Percentiles rank a stretch among this genome's conserved stretches.
These are phyloP conservation scores for Hirundichthys speculiger DNA, from an alignment of 2,113 vertebrate species.

Conservation along the genomic window DNA sequence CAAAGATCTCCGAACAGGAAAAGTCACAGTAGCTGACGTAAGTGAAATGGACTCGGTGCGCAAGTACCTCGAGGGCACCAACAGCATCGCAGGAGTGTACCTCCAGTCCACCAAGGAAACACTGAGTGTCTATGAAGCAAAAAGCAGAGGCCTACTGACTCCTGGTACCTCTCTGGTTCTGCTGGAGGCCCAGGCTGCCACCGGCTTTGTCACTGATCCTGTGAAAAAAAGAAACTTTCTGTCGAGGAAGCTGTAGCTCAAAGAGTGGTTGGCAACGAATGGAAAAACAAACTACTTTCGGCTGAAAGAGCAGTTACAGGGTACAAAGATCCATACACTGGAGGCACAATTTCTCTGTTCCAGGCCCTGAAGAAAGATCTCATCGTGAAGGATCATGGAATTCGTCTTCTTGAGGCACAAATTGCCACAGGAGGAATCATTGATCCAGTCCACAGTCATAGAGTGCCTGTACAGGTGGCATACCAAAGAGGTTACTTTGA, in stretches of 20 bases:
- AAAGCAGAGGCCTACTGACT: too few species aligned
- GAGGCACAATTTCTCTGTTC: slow-evolving; percentile 58
- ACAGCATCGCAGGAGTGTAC: slow-evolving; percentile 81
- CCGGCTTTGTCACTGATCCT: slow-evolving; percentile 38
- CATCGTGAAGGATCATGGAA: slow-evolving; percentile 59
- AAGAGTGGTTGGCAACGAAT: slow-evolving; percentile 65
- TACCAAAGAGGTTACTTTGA: slow-evolving; percentile 84
- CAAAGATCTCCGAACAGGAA: slow-evolving; percentile 75
- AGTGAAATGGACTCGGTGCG: slow-evolving; percentile 76
- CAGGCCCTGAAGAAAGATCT: slow-evolving; percentile 66
- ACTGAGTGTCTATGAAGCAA: slow-evolving; percentile 76
- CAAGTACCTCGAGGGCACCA: slow-evolving; percentile 79
- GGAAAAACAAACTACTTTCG: slow-evolving; percentile 60
- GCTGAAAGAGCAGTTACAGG: slow-evolving; percentile 64
- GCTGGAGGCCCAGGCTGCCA: too few species aligned
- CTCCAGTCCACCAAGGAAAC: slow-evolving; percentile 78
- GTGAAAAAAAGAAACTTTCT: slow-evolving; percentile 80
- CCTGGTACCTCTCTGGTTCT: too few species aligned
- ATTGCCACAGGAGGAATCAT: slow-evolving; percentile 84
- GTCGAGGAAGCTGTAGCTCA: slow-evolving; percentile 79
- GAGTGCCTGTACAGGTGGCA: slow-evolving; percentile 83
- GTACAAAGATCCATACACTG: slow-evolving; percentile 61
- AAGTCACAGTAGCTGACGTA: slow-evolving; percentile 66
- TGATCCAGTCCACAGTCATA: slow-evolving; percentile 78
- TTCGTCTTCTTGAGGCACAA: slow-evolving; percentile 73